Evolutionary conservation across 2,113 vertebrate species (phyloP).

Genomic region (Crotalus tigris): DNA sequence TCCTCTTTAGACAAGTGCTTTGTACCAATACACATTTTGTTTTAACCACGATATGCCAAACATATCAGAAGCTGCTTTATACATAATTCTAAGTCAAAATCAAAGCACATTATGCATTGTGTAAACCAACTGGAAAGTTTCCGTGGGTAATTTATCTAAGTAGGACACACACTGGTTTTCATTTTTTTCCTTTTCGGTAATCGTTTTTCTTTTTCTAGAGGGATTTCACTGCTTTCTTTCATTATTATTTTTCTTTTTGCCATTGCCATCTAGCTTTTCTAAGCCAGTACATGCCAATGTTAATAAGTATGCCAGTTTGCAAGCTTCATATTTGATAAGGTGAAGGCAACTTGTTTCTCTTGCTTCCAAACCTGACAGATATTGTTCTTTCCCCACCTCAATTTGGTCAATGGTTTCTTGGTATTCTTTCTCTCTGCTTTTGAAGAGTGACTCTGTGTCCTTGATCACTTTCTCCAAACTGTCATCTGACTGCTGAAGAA

Average conservation of each 20-base stretch:
- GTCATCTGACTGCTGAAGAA: constrained; percentile 79
- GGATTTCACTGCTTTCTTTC: not conserved
- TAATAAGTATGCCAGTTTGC: not conserved
- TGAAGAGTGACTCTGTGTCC: constrained; percentile 94
- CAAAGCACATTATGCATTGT: not conserved
- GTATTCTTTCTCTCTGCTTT: constrained; percentile 94
- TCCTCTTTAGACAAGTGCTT: not conserved
- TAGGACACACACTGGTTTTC: not conserved
- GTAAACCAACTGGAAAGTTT: not conserved
- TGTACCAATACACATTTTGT: not conserved
- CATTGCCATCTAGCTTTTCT: not conserved
- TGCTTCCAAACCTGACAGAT: not conserved
- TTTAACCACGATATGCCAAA: not conserved
- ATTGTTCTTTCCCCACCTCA: constrained; percentile 76
- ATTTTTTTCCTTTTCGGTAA: not conserved
- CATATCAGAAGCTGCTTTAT: not conserved
- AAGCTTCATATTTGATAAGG: not conserved
- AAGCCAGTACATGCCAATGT: not conserved
- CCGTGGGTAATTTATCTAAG: not conserved
- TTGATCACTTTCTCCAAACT: constrained; percentile 96
- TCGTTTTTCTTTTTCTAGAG: too few species aligned
- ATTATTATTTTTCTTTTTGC: not conserved
- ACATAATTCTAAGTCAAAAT: not conserved
- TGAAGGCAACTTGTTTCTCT: not conserved
- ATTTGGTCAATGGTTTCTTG: constrained; percentile 98